Evolutionary conservation across 1,140 invertebrate genomes (phyloP).

Genomic region (Danaus melanippus): DNA sequence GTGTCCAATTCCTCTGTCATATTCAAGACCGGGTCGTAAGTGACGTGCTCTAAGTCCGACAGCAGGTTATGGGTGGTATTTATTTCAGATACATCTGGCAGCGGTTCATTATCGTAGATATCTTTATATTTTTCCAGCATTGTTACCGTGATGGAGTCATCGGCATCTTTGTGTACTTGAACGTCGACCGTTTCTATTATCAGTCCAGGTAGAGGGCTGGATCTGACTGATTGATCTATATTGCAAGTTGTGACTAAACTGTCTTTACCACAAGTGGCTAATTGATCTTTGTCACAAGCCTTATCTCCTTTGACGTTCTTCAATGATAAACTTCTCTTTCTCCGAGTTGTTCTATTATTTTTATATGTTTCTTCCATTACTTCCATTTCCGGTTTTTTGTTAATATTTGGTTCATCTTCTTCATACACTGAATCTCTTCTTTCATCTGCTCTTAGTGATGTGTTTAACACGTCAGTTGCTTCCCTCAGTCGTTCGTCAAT

Average conservation of each 20-base stretch:
- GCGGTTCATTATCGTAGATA: slow-evolving; percentile 23
- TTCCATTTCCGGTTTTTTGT: slow-evolving; percentile 35
- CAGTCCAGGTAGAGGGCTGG: slow-evolving; percentile 45
- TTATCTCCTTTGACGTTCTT: slow-evolving; percentile 14
- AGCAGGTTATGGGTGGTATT: slow-evolving; percentile 40
- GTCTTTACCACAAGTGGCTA: slow-evolving; percentile 9
- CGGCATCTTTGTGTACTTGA: slow-evolving; percentile 12
- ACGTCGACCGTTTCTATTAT: slow-evolving; percentile 31
- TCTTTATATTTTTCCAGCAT: slow-evolving; percentile 41
- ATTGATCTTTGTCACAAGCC: too few species aligned
- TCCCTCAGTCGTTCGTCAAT: slow-evolving; percentile 46
- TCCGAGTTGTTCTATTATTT: slow-evolving; percentile 9
- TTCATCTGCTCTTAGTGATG: slow-evolving; percentile 30
- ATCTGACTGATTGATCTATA: slow-evolving; percentile 11
- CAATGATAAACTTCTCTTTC: slow-evolving; percentile 13
- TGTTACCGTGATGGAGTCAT: slow-evolving; percentile 26
- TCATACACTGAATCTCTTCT: slow-evolving; percentile 1
- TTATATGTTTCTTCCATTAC: slow-evolving; percentile 21
- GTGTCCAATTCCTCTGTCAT: slow-evolving; percentile 20
- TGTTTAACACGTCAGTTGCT: slow-evolving; percentile 32
- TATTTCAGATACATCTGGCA: slow-evolving; percentile 11
- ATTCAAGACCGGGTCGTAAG: slow-evolving; percentile 20
- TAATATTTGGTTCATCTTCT: slow-evolving; percentile 22
- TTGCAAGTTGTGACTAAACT: slow-evolving; percentile 5
- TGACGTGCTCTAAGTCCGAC: slow-evolving; percentile 27